phyloP scores from a whole-genome alignment of 1,140 invertebrate genomes.

The Calliphora vicina region DNA sequence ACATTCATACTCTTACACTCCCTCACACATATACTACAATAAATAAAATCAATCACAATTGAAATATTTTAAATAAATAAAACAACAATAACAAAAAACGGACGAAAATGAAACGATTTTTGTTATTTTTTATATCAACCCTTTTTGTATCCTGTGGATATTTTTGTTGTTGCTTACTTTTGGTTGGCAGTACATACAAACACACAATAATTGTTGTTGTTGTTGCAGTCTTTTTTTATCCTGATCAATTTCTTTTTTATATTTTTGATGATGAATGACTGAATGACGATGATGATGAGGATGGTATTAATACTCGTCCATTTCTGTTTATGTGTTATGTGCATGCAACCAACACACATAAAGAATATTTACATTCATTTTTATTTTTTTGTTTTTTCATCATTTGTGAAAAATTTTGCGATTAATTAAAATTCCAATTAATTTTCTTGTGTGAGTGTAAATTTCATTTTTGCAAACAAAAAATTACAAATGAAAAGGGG shows the following conservation, averaged over 20 bases:
- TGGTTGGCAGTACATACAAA: background rate
- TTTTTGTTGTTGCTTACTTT: background rate
- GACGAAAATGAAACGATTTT: background rate
- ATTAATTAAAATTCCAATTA: conserved; percentile 35
- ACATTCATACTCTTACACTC: background rate
- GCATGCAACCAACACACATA: conserved; percentile 2
- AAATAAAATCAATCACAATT: conserved; percentile 35
- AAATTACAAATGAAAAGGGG: background rate
- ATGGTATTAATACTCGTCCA: background rate
- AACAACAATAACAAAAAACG: background rate
- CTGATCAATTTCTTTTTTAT: background rate
- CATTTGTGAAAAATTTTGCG: conserved; percentile 18
- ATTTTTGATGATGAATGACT: background rate
- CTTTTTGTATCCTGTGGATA: background rate
- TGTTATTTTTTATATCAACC: conserved; percentile 14
- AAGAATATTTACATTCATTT: conserved; percentile 29
- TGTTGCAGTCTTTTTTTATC: background rate
- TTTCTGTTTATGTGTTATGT: background rate
- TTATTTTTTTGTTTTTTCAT: background rate
- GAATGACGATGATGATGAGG: background rate
- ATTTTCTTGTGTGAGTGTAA: conserved; percentile 25
- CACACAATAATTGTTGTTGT: background rate
- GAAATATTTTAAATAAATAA: conserved; percentile 24
- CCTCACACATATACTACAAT: background rate
- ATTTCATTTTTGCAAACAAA: background rate